Evolutionary conservation across 2,113 vertebrate genomes (phyloP).

Genomic region (Ia io): DNA sequence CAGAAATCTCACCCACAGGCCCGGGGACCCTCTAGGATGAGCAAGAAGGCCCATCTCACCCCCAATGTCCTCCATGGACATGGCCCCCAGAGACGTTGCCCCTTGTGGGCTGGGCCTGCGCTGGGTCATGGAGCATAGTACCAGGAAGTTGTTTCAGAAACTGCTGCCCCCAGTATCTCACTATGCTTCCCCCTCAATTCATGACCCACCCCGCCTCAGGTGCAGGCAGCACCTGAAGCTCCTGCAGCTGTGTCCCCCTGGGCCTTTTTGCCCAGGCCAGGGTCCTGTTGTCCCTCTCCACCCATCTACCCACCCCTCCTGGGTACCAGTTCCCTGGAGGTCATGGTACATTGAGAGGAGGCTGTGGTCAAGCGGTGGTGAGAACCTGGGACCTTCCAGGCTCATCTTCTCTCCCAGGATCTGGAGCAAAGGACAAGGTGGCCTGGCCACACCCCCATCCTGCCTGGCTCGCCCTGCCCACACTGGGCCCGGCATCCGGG

Average conservation of each 20-base stretch:
- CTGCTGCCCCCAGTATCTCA: background rate
- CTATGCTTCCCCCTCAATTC: background rate
- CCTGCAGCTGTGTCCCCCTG: background rate
- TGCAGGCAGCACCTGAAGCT: background rate
- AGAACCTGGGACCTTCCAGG: background rate
- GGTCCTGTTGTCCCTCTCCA: too few species aligned
- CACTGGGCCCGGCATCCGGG: background rate
- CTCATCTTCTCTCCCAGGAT: background rate
- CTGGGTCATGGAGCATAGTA: fast-evolving
- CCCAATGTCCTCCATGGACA: background rate
- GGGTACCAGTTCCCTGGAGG: background rate
- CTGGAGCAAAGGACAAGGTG: background rate
- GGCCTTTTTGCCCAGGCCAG: too few species aligned
- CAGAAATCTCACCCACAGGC: background rate
- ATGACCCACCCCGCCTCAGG: background rate
- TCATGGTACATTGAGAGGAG: background rate
- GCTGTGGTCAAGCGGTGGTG: fast-evolving
- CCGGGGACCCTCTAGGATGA: background rate
- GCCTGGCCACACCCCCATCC: background rate
- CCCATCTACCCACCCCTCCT: too few species aligned
- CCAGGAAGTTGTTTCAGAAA: background rate
- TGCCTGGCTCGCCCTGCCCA: background rate
- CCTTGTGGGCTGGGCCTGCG: background rate
- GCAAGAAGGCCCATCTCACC: background rate
- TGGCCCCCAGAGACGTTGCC: background rate